Evolutionary conservation across 1,140 invertebrate genomes (phyloP).

Genomic region (Scaptomyza hsui): DNA sequence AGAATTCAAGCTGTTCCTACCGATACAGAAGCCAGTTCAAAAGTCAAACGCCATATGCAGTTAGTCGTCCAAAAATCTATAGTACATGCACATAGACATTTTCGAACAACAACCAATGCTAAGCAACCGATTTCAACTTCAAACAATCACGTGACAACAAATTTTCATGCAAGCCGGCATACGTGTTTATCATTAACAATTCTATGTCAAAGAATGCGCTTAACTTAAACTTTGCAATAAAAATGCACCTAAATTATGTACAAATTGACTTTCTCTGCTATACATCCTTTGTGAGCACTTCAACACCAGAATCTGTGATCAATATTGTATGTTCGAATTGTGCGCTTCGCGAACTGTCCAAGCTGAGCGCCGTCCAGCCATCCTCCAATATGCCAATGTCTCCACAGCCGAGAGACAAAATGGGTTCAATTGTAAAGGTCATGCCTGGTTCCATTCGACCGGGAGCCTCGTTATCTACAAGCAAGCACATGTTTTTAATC

Average conservation of each 20-base stretch:
- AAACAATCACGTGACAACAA: slow-evolving; percentile 19
- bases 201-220: slow-evolving; percentile 31
- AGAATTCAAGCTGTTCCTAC: slow-evolving; percentile 99
- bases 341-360: slow-evolving; percentile 91
- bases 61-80: slow-evolving; percentile 24
- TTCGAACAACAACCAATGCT: slow-evolving; percentile 16
- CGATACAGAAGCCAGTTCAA: slow-evolving; percentile 89
- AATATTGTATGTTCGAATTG: slow-evolving; percentile 97
- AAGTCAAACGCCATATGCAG: slow-evolving; percentile 70
- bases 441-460: slow-evolving; percentile 94
- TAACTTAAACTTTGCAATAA: slow-evolving; percentile 36
- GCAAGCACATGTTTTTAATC: slow-evolving; percentile 40
- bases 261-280: not conserved
- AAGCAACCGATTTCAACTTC: slow-evolving; percentile 10
- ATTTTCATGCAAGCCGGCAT: slow-evolving; percentile 39
- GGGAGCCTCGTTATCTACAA: slow-evolving; percentile 87
- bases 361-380: slow-evolving; percentile 93
- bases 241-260: slow-evolving; percentile 48
- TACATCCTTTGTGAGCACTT: slow-evolving; percentile 88
- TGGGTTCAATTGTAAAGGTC: slow-evolving; percentile 98
- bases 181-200: slow-evolving; percentile 29
- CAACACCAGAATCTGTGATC: slow-evolving; percentile 89
- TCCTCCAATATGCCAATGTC: slow-evolving; percentile 91
- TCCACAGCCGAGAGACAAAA: slow-evolving; percentile 89
- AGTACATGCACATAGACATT: slow-evolving; percentile 1